Conservation (phyloP, 92 coral and sea anemone species). For the Porites evermanni region DNA sequence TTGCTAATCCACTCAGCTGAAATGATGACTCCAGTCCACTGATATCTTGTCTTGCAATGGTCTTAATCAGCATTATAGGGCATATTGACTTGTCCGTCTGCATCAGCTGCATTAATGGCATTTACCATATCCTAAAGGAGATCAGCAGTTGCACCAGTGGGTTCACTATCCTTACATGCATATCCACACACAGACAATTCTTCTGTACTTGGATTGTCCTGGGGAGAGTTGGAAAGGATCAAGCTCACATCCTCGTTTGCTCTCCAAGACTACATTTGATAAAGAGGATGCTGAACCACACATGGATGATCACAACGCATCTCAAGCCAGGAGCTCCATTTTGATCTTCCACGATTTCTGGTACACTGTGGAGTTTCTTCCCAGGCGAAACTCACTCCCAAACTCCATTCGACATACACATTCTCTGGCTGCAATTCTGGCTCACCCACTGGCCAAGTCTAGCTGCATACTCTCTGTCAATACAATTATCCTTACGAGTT, state of each 20-base stretch:
- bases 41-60: constrained; percentile 35
- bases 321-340: constrained; percentile 31
- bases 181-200: constrained; percentile 42
- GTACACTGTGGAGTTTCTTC: not conserved
- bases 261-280: constrained; percentile 14
- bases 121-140: constrained; percentile 49
- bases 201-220: constrained; percentile 53
- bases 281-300: constrained; percentile 31
- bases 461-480: constrained; percentile 21
- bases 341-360: not conserved
- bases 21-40: constrained; percentile 42
- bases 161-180: constrained; percentile 54
- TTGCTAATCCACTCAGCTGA: constrained; percentile 43
- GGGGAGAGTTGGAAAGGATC: constrained; percentile 31
- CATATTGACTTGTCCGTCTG: constrained; percentile 32
- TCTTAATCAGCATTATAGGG: constrained; percentile 33
- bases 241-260: constrained; percentile 26
- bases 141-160: constrained; percentile 55
- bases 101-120: constrained; percentile 33
- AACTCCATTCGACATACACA: constrained; percentile 51
- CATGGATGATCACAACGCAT: constrained; percentile 30
- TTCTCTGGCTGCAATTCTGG: constrained; percentile 48
- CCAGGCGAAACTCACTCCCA: constrained; percentile 35
- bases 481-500: too few species aligned
- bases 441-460: constrained; percentile 50